phyloP scores from a whole-genome alignment of 2,797 vertebrate species.

The Galago senegalensis region DNA sequence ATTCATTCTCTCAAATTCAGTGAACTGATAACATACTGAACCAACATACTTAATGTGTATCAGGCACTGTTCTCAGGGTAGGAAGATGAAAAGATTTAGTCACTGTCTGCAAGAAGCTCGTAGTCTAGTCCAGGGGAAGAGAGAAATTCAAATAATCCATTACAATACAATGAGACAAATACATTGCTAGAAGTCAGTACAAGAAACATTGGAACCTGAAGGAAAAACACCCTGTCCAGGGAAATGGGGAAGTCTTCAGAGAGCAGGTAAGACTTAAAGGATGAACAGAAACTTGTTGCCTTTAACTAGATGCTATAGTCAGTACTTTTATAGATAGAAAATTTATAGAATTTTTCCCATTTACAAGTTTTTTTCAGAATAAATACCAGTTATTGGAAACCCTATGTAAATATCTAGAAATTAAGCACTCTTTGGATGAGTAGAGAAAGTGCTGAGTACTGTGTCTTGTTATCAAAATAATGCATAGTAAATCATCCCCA shows the following conservation, averaged over 20 bases:
- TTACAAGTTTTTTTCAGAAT: slow-evolving; percentile 56
- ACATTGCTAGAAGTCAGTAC: background rate
- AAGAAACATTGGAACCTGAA: background rate
- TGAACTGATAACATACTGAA: background rate
- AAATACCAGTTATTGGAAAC: slow-evolving; percentile 48
- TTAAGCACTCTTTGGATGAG: background rate
- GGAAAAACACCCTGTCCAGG: background rate
- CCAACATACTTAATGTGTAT: background rate
- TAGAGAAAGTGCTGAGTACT: slow-evolving; percentile 34
- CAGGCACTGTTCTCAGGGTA: background rate
- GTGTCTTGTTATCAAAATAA: background rate
- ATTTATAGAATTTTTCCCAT: background rate
- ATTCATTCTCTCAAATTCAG: slow-evolving; percentile 8
- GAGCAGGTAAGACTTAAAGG: slow-evolving; percentile 58
- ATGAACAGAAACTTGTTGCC: slow-evolving; percentile 1
- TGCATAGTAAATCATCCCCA: background rate
- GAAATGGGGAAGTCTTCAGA: slow-evolving; percentile 23
- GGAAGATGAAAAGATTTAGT: slow-evolving; percentile 37
- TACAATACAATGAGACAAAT: slow-evolving; percentile 35
- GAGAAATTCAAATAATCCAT: slow-evolving; percentile 50
- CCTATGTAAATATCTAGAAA: slow-evolving; percentile 20
- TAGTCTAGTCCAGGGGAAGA: background rate
- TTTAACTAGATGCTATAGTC: background rate
- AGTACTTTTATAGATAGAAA: background rate
- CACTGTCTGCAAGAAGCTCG: slow-evolving; percentile 19